Percentiles rank a stretch among this genome's conserved stretches.
These are phyloP conservation scores for Thalassophryne amazonica DNA, from an alignment of 2,797 vertebrate genomes.

Conservation along the genomic window DNA sequence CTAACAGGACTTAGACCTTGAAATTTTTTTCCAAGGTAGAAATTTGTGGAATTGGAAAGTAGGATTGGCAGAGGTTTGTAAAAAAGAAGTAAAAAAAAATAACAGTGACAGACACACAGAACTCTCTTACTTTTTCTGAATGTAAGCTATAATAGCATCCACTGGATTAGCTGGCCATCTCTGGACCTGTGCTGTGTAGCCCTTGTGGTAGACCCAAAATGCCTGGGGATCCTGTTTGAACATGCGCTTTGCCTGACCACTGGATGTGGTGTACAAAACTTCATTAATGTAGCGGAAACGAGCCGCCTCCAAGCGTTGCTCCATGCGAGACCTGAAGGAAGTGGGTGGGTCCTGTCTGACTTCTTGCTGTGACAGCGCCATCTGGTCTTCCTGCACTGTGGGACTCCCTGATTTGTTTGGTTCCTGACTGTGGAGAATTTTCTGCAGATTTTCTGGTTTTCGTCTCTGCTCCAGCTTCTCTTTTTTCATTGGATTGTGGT, in stretches of 20 bases:
- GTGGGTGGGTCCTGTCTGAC: slow-evolving; percentile 54
- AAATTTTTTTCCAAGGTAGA: too few relatives aligned
- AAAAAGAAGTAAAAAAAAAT: too few relatives aligned
- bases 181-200: slow-evolving; percentile 86
- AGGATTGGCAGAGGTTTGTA: too few relatives aligned
- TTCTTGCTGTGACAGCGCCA: background rate
- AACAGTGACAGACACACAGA: too few relatives aligned
- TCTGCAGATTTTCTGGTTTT: slow-evolving; percentile 61
- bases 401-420: background rate
- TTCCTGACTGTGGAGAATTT: slow-evolving; percentile 39
- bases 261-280: slow-evolving; percentile 83
- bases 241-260: slow-evolving; percentile 80
- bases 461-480: slow-evolving; percentile 35
- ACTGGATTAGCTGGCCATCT: slow-evolving; percentile 89
- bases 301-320: slow-evolving; percentile 82
- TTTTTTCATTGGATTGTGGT: background rate
- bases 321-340: slow-evolving; percentile 82
- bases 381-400: background rate
- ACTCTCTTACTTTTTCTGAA: slow-evolving; percentile 82
- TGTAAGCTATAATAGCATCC: slow-evolving; percentile 80
- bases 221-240: slow-evolving; percentile 85
- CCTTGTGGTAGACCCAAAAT: slow-evolving; percentile 86
- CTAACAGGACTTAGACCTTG: too few relatives aligned
- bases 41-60: too few relatives aligned
- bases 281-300: slow-evolving; percentile 93